Percentiles rank a stretch among this genome's conserved stretches.
phyloP scores from a whole-genome alignment of 2,113 vertebrate species.

The Psammodynastes pulverulentus region DNA sequence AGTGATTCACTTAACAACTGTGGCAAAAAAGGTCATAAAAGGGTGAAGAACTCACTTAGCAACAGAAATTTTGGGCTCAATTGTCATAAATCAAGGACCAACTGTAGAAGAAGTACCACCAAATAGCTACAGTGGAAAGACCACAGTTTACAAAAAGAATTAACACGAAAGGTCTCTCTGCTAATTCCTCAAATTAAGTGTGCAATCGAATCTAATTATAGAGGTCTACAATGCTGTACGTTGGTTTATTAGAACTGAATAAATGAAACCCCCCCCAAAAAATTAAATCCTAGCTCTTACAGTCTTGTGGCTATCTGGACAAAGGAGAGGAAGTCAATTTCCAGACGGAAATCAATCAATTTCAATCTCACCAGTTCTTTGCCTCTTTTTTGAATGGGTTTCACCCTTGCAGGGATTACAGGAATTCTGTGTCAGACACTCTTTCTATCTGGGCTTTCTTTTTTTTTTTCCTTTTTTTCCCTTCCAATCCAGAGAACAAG shows the following conservation, averaged over 20 bases:
- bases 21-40: no score
- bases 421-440: background rate
- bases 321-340: background rate
- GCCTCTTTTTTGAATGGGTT: background rate
- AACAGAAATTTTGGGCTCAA: background rate
- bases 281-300: background rate
- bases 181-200: slow-evolving; percentile 71
- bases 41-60: background rate
- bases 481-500: background rate
- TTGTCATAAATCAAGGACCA: background rate
- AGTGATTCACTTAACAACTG: no score
- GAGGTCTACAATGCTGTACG: slow-evolving; percentile 70
- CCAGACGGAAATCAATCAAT: background rate
- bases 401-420: background rate
- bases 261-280: background rate
- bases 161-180: slow-evolving; percentile 73
- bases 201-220: slow-evolving; percentile 72
- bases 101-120: slow-evolving; percentile 75
- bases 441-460: background rate
- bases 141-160: slow-evolving; percentile 81
- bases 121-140: slow-evolving; percentile 76
- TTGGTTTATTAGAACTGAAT: background rate
- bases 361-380: background rate
- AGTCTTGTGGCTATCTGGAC: background rate
- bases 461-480: background rate